Conservation (phyloP, 2,113 vertebrate genomes). For the Peromyscus maniculatus region DNA sequence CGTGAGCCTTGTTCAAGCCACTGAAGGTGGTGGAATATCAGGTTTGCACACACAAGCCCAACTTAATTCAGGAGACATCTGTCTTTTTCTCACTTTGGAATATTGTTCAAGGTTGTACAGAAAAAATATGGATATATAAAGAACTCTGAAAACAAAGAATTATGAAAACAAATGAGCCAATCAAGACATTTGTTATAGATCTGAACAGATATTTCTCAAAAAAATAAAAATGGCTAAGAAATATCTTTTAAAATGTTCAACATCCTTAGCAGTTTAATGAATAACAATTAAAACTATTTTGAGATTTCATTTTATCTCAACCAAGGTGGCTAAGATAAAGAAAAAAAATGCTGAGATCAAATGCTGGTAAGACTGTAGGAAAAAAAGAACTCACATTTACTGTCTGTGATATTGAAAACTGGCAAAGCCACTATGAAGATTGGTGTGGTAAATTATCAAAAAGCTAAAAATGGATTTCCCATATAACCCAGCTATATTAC, state of each 20-base stretch:
- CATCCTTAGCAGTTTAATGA: not conserved
- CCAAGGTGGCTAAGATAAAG: not conserved
- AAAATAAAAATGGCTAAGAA: not conserved
- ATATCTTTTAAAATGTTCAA: not conserved
- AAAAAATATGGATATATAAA: not conserved
- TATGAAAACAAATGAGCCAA: not conserved
- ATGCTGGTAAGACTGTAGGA: not conserved
- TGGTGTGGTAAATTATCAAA: not conserved
- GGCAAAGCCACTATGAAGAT: not conserved
- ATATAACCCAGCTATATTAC: not conserved
- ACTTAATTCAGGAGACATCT: not conserved
- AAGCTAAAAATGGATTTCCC: not conserved
- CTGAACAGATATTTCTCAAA: not conserved
- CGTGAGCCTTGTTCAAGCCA: not conserved
- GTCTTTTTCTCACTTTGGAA: not conserved
- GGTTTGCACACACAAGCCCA: not conserved
- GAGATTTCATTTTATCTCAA: not conserved
- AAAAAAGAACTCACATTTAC: not conserved
- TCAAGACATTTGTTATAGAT: not conserved
- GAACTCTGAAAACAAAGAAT: not conserved
- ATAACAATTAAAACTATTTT: not conserved
- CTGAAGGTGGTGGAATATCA: accelerated
- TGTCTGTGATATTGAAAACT: not conserved
- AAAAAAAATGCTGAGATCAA: not conserved
- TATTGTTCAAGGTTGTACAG: not conserved